Conservation (phyloP, 1,140 invertebrate species). For the Heliconius eleuchia region DNA sequence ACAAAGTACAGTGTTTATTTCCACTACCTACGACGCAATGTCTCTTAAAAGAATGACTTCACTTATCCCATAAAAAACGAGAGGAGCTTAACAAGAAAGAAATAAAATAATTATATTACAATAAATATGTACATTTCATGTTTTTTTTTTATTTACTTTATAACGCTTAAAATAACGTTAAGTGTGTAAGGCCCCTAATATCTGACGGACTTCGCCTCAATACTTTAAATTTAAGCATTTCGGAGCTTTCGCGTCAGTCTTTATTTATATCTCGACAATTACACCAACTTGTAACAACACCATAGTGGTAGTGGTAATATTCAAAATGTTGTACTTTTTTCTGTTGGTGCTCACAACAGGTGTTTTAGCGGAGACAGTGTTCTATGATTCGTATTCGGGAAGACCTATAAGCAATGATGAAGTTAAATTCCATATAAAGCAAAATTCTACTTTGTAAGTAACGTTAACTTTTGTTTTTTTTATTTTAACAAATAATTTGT, state of each 20-base stretch:
- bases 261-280: neutral
- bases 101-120: no score
- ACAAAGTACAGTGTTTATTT: no score
- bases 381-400: constrained; percentile 22
- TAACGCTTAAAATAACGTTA: neutral
- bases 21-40: no score
- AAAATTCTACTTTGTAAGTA: constrained; percentile 29
- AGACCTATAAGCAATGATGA: constrained; percentile 17
- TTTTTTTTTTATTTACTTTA: neutral
- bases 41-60: no score
- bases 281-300: neutral
- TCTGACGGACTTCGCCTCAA: neutral
- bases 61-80: no score
- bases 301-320: neutral
- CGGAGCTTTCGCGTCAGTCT: constrained; percentile 1
- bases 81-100: no score
- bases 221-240: neutral
- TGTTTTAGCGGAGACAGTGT: constrained; percentile 17
- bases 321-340: neutral
- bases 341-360: neutral
- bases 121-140: no score
- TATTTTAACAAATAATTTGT: no score
- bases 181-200: neutral
- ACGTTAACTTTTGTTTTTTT: no score
- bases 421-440: constrained; percentile 18